Percentiles rank a stretch among this genome's conserved stretches.
Conservation (phyloP, 2,888 invertebrate species). For the Drymonia ruficornis region DNA sequence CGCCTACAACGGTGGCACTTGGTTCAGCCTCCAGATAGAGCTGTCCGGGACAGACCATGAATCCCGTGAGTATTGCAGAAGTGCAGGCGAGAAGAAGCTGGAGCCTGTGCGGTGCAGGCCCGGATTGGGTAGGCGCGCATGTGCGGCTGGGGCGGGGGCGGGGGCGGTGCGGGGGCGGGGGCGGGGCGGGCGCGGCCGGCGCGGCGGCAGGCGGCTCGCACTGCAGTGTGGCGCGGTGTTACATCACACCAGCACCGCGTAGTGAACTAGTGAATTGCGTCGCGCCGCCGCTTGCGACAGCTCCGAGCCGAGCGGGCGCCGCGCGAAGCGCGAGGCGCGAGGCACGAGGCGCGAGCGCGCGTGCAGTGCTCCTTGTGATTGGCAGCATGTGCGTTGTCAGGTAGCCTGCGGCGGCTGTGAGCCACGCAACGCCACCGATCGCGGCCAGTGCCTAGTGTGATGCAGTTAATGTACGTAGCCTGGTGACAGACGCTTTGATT, state of each 20-base stretch:
- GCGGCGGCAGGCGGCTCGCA: neutral
- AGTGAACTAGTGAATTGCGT: neutral
- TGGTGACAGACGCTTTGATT: neutral
- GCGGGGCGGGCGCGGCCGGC: neutral
- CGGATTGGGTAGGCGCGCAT: too few relatives aligned
- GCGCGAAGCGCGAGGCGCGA: too few relatives aligned
- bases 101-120: too few relatives aligned
- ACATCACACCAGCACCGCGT: neutral
- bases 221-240: constrained; percentile 6
- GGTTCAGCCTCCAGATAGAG: too few relatives aligned
- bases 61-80: too few relatives aligned
- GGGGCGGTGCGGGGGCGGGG: neutral
- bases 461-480: neutral
- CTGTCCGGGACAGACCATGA: too few relatives aligned
- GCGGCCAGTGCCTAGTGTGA: neutral
- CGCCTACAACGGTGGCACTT: too few relatives aligned
- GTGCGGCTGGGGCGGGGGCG: neutral
- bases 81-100: too few relatives aligned
- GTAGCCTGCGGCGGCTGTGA: neutral
- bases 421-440: neutral
- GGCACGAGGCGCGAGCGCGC: too few relatives aligned
- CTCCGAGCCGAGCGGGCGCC: neutral
- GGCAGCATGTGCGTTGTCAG: neutral
- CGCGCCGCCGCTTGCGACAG: neutral
- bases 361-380: neutral